Evolutionary conservation across 2,888 invertebrate species (phyloP), one percentile per base, ranked within the genome.

Genomic region (Pogonocherus hispidulus): DNA sequence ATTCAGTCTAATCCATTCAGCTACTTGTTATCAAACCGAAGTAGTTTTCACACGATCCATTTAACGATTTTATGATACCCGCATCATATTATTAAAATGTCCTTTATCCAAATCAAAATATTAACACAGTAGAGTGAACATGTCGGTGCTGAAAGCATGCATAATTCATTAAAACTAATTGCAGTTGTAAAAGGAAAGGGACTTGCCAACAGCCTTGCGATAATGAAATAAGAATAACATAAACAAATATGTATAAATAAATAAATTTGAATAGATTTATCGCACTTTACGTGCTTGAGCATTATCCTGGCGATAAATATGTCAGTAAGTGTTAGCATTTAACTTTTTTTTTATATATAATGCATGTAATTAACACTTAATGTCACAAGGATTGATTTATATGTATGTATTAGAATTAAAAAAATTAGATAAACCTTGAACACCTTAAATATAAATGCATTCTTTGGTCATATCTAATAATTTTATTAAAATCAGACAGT

Each of bases 141-240:
- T 41, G 41, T 14, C n/a, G 16, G 5, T 5, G 37, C 11, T 32
- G 16, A 41, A 41, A 14, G 14, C 41, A 41, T 41, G 41, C 2
- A 41, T 41, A 41, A 41, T 41, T 41, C 16, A 41, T 41, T 41
- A 41, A n/a, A 41, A 41, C 41, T 41, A 16, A 41, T 41, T 16
- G 16, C 11, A 2, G 41, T 1, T 14, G 5, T 41, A n/a, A 16
- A 41, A 41, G 41, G n/a, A 41, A n/a, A 14, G n/a, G 41, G 11
- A 32, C 32, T 32, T 32, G 32, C 32, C 32, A 32, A 32, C 32
- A 8, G 11, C 3, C 3, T 32, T 11, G 9, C 32, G 8, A 32
- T 32, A 32, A 32, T 32, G 32, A 11, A 32, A 32, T 32, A 32
- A 32, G 32, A 8, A 32, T 32, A 32, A 32, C 32, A 8, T 27